Conservation (phyloP, 2,113 vertebrate genomes). For the Myotis yumanensis region DNA sequence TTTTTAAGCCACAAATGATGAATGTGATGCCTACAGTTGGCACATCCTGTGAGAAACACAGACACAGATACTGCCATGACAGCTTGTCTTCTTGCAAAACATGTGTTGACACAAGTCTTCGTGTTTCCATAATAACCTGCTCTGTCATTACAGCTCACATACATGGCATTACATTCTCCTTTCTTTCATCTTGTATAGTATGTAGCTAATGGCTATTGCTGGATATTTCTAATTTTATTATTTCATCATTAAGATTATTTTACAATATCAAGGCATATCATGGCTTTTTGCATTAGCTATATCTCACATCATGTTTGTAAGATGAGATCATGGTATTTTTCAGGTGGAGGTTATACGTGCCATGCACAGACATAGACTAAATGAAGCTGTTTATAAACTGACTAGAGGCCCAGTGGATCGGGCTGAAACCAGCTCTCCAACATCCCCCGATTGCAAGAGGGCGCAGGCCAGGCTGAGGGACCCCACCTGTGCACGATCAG, state of each 20-base stretch:
- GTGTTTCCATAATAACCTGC: neutral
- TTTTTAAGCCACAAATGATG: neutral
- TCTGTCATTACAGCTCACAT: neutral
- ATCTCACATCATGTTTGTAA: neutral
- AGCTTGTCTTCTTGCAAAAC: neutral
- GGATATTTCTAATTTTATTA: constrained; percentile 11
- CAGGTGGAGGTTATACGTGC: neutral
- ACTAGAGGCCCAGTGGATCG: no score
- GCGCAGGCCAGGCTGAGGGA: no score
- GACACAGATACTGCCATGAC: neutral
- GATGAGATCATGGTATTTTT: neutral
- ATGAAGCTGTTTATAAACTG: no score
- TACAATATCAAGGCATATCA: neutral
- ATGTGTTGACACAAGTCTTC: neutral
- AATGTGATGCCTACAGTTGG: neutral
- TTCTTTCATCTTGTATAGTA: constrained; percentile 1
- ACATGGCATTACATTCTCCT: neutral
- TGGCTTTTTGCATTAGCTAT: neutral
- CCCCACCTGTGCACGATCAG: no score
- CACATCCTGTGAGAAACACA: neutral
- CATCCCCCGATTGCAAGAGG: no score
- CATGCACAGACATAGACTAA: neutral
- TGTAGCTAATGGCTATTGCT: neutral
- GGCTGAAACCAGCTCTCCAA: no score
- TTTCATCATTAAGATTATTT: neutral